A percentile compares a stretch with the other conserved stretches of the same genome.
These are phyloP conservation scores for Anisognathus igniventris DNA, from an alignment of 2,797 vertebrate species.

Conservation along the genomic window DNA sequence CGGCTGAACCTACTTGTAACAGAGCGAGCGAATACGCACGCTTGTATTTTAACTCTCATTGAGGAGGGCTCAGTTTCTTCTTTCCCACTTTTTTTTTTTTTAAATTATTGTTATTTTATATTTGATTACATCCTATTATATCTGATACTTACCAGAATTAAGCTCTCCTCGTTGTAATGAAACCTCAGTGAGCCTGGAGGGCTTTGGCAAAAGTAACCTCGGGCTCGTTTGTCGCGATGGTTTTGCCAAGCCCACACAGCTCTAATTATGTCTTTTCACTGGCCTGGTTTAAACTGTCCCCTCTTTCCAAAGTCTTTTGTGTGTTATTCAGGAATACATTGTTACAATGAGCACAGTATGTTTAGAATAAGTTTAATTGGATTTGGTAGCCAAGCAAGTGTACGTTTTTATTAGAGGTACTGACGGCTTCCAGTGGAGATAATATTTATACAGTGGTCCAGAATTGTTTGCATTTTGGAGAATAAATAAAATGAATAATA, in stretches of 20 bases:
- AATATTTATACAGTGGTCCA: conserved; percentile 70
- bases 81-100: neutral
- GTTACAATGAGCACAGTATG: conserved; percentile 62
- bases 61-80: neutral
- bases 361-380: conserved; percentile 68
- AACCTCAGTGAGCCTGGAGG: conserved; percentile 46
- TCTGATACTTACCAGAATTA: conserved; percentile 44
- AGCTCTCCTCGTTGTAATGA: conserved; percentile 30
- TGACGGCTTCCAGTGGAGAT: conserved; percentile 69
- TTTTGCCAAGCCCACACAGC: conserved; percentile 71
- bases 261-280: conserved; percentile 71
- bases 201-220: conserved; percentile 55
- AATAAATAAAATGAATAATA: conserved; percentile 75
- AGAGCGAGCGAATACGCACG: neutral
- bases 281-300: conserved; percentile 35
- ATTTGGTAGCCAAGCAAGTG: conserved; percentile 66
- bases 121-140: conserved; percentile 18
- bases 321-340: conserved; percentile 51
- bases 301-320: conserved; percentile 65
- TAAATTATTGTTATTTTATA: neutral
- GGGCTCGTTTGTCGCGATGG: conserved; percentile 23
- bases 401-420: conserved; percentile 63
- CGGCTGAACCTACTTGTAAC: neutral
- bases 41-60: neutral
- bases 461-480: conserved; percentile 67